Conservation (phyloP, 2,113 vertebrate genomes). For the Microcebus jonahi region DNA sequence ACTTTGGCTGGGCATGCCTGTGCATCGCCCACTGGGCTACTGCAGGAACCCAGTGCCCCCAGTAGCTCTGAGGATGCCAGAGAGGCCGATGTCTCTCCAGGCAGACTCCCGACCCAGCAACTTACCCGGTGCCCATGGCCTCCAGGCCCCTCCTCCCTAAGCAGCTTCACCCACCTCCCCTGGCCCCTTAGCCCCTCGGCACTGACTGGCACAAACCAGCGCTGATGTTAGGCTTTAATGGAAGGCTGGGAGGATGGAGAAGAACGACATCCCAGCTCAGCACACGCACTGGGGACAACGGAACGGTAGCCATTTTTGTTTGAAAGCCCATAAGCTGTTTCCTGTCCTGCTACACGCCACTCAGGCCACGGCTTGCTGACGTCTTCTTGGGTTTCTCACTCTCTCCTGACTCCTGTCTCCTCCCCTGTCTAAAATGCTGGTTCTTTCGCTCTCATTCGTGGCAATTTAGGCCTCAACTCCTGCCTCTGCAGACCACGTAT, state of each 20-base stretch:
- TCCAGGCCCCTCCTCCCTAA: background rate
- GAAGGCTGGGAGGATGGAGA: background rate
- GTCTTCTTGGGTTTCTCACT: background rate
- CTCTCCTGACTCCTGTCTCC: background rate
- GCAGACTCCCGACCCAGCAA: background rate
- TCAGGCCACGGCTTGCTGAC: background rate
- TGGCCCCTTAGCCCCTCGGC: background rate
- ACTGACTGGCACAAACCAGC: background rate
- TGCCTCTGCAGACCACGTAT: background rate
- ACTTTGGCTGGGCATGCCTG: background rate
- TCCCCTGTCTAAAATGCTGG: background rate
- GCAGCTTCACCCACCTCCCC: background rate
- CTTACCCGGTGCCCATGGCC: background rate
- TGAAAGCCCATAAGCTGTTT: background rate
- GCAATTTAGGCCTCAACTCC: background rate
- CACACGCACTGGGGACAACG: rapidly evolving
- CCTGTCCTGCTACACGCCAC: background rate
- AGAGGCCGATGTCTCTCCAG: background rate
- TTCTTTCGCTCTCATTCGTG: background rate
- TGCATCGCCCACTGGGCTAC: background rate
- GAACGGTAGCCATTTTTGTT: background rate
- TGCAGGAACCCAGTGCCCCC: background rate
- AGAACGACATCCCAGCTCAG: background rate
- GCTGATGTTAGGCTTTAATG: background rate
- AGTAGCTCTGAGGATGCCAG: background rate